phyloP scores from a whole-genome alignment of 1,140 invertebrate genomes.

The Macrostomum lignano region DNA sequence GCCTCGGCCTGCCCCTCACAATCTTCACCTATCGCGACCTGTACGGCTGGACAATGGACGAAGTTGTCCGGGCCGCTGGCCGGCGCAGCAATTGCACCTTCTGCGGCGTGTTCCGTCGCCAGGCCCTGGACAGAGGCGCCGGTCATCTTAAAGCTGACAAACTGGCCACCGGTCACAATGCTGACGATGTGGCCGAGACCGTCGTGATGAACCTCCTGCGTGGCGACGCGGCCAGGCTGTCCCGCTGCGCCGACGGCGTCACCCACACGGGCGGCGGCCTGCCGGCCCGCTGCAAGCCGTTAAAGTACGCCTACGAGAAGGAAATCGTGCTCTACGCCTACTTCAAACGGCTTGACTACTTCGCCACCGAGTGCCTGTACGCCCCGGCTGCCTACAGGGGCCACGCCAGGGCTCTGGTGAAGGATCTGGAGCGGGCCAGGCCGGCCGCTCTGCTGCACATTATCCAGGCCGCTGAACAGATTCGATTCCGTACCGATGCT shows the following conservation, averaged over 20 bases:
- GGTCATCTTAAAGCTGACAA: conserved; percentile 54
- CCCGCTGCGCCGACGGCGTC: conserved; percentile 57
- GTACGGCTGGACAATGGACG: conserved; percentile 99
- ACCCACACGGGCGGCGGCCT: conserved; percentile 54
- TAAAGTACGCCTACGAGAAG: conserved; percentile 96
- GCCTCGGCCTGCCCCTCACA: conserved; percentile 63
- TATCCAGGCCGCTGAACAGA: conserved; percentile 71
- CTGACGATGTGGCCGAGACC: conserved; percentile 95
- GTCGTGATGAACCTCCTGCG: conserved; percentile 86
- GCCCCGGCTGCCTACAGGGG: conserved; percentile 84
- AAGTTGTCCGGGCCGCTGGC: conserved; percentile 72
- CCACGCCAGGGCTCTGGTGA: conserved; percentile 61
- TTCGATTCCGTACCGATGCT: conserved; percentile 48
- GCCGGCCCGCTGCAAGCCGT: conserved; percentile 71
- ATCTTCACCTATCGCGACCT: conserved; percentile 87
- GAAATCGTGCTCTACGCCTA: conserved; percentile 99
- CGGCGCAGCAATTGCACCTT: conserved; percentile 95
- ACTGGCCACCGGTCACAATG: conserved; percentile 89
- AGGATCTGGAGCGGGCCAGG: conserved; percentile 74
- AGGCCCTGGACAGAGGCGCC: conserved; percentile 77
- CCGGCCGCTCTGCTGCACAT: conserved; percentile 82
- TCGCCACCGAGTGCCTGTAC: conserved; percentile 93
- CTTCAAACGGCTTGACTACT: conserved; percentile 84
- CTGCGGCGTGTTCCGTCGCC: conserved; percentile 78
- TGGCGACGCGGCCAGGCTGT: conserved; percentile 70